phyloP scores from a whole-genome alignment of 2,888 invertebrate genomes.

The Sinhomidia bicolor region DNA sequence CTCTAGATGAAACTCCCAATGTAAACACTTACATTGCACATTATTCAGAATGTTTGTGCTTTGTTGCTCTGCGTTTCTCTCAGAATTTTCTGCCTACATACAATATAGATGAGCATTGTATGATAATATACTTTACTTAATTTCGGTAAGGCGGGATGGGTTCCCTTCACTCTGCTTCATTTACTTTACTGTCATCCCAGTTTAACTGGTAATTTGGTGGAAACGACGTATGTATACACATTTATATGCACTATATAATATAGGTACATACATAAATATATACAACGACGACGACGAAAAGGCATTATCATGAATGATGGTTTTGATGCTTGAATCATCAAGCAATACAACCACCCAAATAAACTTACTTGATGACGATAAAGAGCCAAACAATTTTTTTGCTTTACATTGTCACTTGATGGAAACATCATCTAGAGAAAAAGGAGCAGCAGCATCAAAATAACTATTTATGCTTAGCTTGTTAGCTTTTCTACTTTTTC shows the following conservation, averaged over 20 bases:
- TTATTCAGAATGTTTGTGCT: not conserved
- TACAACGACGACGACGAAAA: too few relatives aligned
- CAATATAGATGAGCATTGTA: not conserved
- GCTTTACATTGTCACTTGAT: not conserved
- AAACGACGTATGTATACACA: constrained; percentile 3
- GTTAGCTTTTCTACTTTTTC: not conserved
- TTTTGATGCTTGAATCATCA: constrained; percentile 13
- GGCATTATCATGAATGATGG: constrained; percentile 38
- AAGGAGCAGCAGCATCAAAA: not conserved
- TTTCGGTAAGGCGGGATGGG: not conserved
- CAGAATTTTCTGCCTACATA: not conserved
- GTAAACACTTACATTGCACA: not conserved
- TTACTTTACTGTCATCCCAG: constrained; percentile 60
- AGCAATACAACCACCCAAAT: not conserved
- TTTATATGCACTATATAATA: too few relatives aligned
- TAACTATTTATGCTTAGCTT: not conserved
- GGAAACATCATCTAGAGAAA: not conserved
- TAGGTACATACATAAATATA: too few relatives aligned
- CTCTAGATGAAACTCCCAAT: constrained; percentile 13
- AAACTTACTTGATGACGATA: not conserved
- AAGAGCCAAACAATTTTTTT: not conserved
- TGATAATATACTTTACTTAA: not conserved
- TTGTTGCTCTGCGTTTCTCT: not conserved
- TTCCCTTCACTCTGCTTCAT: constrained; percentile 62
- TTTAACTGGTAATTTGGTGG: constrained; percentile 42